Evolutionary conservation across 1,140 invertebrate genomes (phyloP).

Genomic region (Lerema accius): DNA sequence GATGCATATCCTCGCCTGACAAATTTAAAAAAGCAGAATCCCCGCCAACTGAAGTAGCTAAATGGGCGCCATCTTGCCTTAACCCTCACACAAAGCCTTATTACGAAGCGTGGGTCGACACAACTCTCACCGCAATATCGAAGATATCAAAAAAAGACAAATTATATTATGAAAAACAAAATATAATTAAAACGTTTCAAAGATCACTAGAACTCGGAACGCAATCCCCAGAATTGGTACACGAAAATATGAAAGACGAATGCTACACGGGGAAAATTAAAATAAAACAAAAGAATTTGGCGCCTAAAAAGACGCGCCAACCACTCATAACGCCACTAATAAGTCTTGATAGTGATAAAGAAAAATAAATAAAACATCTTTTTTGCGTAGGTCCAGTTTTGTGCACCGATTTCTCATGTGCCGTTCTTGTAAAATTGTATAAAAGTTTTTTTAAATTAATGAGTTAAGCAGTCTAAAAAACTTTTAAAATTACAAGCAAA

Average conservation of each 20-base stretch:
- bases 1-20: slow-evolving; percentile 37
- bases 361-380: too few relatives aligned
- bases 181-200: slow-evolving; percentile 40
- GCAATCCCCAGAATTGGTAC: slow-evolving; percentile 46
- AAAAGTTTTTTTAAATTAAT: too few relatives aligned
- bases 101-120: slow-evolving; percentile 69
- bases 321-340: not conserved
- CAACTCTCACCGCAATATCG: slow-evolving; percentile 50
- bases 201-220: slow-evolving; percentile 36
- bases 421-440: too few relatives aligned
- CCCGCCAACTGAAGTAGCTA: slow-evolving; percentile 59
- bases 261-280: slow-evolving; percentile 59
- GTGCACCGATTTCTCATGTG: too few relatives aligned
- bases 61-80: slow-evolving; percentile 53
- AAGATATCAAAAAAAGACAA: slow-evolving; percentile 44
- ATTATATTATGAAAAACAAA: slow-evolving; percentile 41
- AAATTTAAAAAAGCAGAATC: slow-evolving; percentile 26
- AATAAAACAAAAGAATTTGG: slow-evolving; percentile 38
- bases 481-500: too few relatives aligned
- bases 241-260: slow-evolving; percentile 52
- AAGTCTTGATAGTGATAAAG: too few relatives aligned
- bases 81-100: slow-evolving; percentile 59
- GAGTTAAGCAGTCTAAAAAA: too few relatives aligned
- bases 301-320: not conserved
- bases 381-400: too few relatives aligned